phyloP scores from a whole-genome alignment of 2,113 vertebrate species.

The Mastomys coucha region DNA sequence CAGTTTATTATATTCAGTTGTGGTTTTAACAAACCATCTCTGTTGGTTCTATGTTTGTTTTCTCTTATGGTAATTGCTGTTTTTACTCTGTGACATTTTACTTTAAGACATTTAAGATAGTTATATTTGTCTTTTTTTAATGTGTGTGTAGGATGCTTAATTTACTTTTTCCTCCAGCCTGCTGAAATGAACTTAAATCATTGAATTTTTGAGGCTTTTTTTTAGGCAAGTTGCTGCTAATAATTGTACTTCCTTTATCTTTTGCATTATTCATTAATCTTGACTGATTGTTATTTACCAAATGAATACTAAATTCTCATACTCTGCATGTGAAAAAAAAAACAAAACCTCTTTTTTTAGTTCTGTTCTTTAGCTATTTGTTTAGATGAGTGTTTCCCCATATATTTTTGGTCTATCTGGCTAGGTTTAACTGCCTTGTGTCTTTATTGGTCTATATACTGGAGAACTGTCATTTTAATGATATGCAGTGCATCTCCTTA shows the following conservation, averaged over 20 bases:
- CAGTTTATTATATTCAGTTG: neutral
- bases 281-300: slow-evolving; percentile 18
- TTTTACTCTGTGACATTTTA: neutral
- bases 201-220: neutral
- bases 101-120: slow-evolving; percentile 21
- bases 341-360: neutral
- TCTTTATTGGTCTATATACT: neutral
- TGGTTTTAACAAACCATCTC: neutral
- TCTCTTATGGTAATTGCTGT: neutral
- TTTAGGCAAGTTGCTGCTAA: neutral
- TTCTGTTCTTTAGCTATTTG: neutral
- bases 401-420: neutral
- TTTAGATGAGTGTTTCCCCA: neutral
- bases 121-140: neutral
- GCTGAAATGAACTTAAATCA: neutral
- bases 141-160: neutral
- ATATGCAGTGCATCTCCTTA: neutral
- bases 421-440: neutral
- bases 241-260: neutral
- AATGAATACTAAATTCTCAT: slow-evolving; percentile 15
- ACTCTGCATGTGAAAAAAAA: neutral
- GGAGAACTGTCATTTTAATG: neutral
- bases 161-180: neutral
- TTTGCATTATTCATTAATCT: slow-evolving; percentile 41
- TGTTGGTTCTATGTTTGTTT: slow-evolving; percentile 17